Conservation (phyloP, 2,797 vertebrate species). For the Columba guinea region DNA sequence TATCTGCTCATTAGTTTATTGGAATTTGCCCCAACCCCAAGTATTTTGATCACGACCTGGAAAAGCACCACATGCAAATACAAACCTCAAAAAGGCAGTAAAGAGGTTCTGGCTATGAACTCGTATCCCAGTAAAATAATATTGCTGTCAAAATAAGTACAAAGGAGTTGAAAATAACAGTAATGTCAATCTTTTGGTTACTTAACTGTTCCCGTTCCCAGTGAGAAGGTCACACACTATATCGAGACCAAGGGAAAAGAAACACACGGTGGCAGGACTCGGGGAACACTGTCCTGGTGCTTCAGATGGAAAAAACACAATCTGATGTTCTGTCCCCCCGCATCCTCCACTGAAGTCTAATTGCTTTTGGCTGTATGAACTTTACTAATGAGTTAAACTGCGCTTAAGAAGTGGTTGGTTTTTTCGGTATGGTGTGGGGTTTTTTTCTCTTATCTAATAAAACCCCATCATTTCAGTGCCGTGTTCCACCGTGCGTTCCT, state of each 20-base stretch:
- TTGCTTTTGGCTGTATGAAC: neutral
- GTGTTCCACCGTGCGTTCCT: neutral
- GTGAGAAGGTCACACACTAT: neutral
- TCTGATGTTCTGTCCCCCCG: neutral
- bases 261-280: neutral
- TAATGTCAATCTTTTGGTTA: neutral
- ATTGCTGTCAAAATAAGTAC: neutral
- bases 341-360: neutral
- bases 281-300: neutral
- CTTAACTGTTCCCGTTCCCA: neutral
- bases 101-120: neutral
- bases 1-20: neutral
- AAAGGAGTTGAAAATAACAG: neutral
- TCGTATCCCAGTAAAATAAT: neutral
- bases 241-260: neutral
- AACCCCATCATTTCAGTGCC: neutral
- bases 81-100: neutral
- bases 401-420: neutral
- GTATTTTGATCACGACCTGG: neutral
- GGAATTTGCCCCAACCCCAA: neutral
- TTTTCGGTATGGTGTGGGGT: too few species aligned
- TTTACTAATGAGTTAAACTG: neutral
- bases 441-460: neutral
- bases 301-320: neutral
- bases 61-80: neutral